Conservation (phyloP, 2,888 invertebrate genomes). For the Cosmopolites sordidus region DNA sequence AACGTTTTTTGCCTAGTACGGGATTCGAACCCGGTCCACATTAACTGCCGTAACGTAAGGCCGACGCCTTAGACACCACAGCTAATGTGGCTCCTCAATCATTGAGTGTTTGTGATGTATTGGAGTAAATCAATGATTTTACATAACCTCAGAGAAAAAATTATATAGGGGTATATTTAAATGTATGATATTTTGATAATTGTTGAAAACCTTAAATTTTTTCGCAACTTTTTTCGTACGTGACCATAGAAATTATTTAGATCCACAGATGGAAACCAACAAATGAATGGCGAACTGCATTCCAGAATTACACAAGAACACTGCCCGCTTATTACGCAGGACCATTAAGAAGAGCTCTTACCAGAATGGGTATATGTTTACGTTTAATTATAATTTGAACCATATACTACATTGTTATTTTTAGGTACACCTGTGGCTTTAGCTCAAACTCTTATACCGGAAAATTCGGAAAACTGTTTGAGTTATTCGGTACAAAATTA, state of each 20-base stretch:
- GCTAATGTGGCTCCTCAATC: no score
- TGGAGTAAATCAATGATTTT: no score
- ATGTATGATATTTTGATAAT: neutral
- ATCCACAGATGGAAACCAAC: constrained; percentile 88
- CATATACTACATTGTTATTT: constrained; percentile 1
- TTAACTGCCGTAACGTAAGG: no score
- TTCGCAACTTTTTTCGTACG: no score
- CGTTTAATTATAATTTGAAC: neutral
- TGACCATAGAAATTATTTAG: no score
- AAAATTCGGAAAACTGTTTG: constrained; percentile 86
- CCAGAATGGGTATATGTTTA: constrained; percentile 77
- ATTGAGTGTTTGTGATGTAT: no score
- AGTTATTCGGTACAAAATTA: constrained; percentile 92
- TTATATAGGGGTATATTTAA: no score
- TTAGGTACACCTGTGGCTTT: constrained; percentile 68
- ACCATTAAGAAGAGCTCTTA: constrained; percentile 83
- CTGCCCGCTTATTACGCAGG: constrained; percentile 94
- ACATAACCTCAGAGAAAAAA: no score
- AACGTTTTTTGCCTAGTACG: no score
- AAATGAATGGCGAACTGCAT: constrained; percentile 86
- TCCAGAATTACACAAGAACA: constrained; percentile 91
- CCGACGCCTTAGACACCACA: no score
- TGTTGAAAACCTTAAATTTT: no score
- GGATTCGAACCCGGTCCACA: no score
- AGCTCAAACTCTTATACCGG: constrained; percentile 82